These are phyloP conservation scores for Protobothrops flavoviridis DNA, from an alignment of 2,113 vertebrate species.

Conservation along the genomic window DNA sequence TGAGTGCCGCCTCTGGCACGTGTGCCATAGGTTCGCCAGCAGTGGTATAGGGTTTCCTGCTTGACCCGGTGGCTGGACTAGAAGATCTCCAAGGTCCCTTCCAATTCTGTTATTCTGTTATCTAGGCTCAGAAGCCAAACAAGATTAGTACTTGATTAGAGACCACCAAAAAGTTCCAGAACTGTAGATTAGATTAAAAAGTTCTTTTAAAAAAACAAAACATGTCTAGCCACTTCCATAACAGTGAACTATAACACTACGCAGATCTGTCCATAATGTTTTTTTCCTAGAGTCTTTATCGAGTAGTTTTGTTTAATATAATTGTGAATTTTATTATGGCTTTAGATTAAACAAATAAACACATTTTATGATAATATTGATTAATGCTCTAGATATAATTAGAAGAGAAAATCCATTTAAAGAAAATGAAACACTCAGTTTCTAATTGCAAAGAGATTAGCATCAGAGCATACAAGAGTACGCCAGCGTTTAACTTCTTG, in stretches of 20 bases:
- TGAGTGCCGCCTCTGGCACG: no score
- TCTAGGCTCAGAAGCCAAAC: background rate
- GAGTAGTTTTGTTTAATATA: background rate
- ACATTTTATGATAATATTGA: background rate
- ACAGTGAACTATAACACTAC: background rate
- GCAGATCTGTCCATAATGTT: background rate
- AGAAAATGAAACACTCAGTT: background rate
- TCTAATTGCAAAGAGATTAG: conserved; percentile 21
- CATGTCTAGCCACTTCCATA: background rate
- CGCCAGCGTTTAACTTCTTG: background rate
- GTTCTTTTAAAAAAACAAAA: background rate
- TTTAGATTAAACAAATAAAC: background rate
- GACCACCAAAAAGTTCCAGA: background rate
- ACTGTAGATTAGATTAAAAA: background rate
- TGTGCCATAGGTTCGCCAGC: no score
- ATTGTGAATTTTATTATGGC: background rate
- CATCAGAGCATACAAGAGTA: background rate
- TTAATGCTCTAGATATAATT: background rate
- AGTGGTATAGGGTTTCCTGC: background rate
- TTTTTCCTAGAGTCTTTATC: background rate
- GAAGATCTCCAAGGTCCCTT: background rate
- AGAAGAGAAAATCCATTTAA: background rate
- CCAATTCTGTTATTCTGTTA: background rate
- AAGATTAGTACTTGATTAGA: background rate
- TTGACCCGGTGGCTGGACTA: background rate